Percentiles rank a stretch among this genome's conserved stretches.
Evolutionary conservation across 2,113 vertebrate species (phyloP).

Genomic region (Embiotoca jacksoni): DNA sequence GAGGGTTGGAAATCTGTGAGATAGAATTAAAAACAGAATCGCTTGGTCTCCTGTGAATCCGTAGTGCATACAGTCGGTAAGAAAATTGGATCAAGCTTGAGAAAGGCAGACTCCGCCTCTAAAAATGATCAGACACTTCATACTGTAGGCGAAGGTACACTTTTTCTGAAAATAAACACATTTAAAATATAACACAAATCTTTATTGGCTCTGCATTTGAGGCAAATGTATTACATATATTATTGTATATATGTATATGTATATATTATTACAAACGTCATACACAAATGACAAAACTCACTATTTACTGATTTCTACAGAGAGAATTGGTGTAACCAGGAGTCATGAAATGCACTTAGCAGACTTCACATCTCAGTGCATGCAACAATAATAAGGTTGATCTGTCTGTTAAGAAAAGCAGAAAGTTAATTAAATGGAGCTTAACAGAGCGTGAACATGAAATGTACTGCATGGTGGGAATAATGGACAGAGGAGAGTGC

Average conservation of each 20-base stretch:
- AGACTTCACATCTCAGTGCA: background rate
- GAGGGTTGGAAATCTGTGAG: background rate
- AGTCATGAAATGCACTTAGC: background rate
- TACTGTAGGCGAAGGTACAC: too few relatives aligned
- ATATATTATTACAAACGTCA: too few relatives aligned
- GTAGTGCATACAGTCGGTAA: too few relatives aligned
- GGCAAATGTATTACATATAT: too few relatives aligned
- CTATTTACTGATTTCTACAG: too few relatives aligned
- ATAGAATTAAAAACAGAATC: background rate
- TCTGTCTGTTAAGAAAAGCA: constrained; percentile 12
- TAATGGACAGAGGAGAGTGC: background rate
- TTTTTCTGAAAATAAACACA: too few relatives aligned
- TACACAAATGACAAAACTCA: too few relatives aligned
- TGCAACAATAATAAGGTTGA: background rate
- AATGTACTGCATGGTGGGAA: background rate
- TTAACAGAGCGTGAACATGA: constrained; percentile 19
- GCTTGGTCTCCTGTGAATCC: background rate
- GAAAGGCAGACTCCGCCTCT: background rate
- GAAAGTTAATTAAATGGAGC: constrained; percentile 25
- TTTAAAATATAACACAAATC: too few relatives aligned
- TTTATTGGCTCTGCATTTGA: too few relatives aligned
- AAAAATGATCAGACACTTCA: background rate
- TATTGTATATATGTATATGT: too few relatives aligned
- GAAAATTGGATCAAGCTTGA: background rate
- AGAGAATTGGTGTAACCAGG: too few relatives aligned